Evolutionary conservation across 2,888 invertebrate species (phyloP).

Genomic region (Chironomus riparius): DNA sequence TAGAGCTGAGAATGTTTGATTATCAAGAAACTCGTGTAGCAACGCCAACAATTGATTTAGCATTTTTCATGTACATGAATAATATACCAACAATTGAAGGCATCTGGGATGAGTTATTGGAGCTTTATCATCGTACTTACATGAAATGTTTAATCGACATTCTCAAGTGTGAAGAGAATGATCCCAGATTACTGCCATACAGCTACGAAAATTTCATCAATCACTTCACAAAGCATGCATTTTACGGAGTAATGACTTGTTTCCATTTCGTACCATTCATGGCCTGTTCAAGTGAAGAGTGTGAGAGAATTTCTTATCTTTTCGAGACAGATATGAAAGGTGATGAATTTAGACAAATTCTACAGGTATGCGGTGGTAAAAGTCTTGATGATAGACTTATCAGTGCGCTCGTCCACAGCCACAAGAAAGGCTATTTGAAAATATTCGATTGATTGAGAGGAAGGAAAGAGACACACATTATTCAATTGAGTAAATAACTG

Average conservation of each 20-base stretch:
- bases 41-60: conserved; percentile 37
- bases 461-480: too few species aligned
- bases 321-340: conserved; percentile 37
- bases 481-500: too few species aligned
- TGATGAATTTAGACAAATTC: conserved; percentile 34
- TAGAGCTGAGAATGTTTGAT: conserved; percentile 38
- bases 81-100: conserved; percentile 31
- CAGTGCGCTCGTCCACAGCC: conserved; percentile 29
- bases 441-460: neutral
- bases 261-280: conserved; percentile 40
- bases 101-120: conserved; percentile 33
- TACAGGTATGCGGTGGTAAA: conserved; percentile 37
- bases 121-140: conserved; percentile 35
- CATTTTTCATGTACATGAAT: conserved; percentile 40
- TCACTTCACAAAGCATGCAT: conserved; percentile 38
- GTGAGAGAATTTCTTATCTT: conserved; percentile 33
- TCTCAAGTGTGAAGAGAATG: conserved; percentile 31
- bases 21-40: conserved; percentile 39
- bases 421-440: neutral
- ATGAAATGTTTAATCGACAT: conserved; percentile 33
- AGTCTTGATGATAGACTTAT: conserved; percentile 34
- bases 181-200: conserved; percentile 28
- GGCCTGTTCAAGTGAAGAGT: conserved; percentile 35
- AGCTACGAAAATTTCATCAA: conserved; percentile 34
- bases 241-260: conserved; percentile 38